Percentiles rank a stretch among this genome's conserved stretches.
phyloP scores from a whole-genome alignment of 2,888 invertebrate genomes.

The Caenorhabditis auriculariae region DNA sequence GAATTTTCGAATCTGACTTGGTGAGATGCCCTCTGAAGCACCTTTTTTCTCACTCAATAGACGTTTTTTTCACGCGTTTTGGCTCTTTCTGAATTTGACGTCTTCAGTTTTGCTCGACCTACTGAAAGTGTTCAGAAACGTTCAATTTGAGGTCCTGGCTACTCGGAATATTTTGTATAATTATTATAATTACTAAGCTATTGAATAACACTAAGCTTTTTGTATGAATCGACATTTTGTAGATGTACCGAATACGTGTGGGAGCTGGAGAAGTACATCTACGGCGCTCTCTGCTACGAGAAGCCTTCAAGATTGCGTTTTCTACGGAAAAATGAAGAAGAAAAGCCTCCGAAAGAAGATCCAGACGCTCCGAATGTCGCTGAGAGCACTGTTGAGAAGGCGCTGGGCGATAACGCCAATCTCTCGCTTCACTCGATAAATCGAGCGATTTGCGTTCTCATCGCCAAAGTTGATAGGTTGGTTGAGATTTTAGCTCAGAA shows the following conservation, averaged over 20 bases:
- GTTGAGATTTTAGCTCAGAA: neutral
- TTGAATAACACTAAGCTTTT: neutral
- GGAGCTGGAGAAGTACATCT: slow-evolving; percentile 83
- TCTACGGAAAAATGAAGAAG: slow-evolving; percentile 24
- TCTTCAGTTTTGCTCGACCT: no score
- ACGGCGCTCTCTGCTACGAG: slow-evolving; percentile 46
- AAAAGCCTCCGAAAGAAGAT: slow-evolving; percentile 17
- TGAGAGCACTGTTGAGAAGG: slow-evolving; percentile 32
- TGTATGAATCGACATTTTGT: slow-evolving; percentile 19
- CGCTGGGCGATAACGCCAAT: slow-evolving; percentile 31
- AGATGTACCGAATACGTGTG: slow-evolving; percentile 88
- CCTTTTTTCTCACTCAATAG: no score
- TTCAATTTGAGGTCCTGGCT: no score
- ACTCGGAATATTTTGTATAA: no score
- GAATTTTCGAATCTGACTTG: no score
- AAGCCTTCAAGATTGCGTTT: slow-evolving; percentile 35
- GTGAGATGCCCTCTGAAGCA: no score
- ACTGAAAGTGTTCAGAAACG: no score
- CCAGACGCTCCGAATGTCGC: slow-evolving; percentile 17
- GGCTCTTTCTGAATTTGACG: no score
- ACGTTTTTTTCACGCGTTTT: no score
- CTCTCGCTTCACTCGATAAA: slow-evolving; percentile 34
- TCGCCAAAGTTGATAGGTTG: slow-evolving; percentile 81
- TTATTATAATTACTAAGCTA: no score
- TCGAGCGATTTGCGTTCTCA: slow-evolving; percentile 84